Evolutionary conservation across 2,113 vertebrate species (phyloP).

Genomic region (Tamias sibiricus): DNA sequence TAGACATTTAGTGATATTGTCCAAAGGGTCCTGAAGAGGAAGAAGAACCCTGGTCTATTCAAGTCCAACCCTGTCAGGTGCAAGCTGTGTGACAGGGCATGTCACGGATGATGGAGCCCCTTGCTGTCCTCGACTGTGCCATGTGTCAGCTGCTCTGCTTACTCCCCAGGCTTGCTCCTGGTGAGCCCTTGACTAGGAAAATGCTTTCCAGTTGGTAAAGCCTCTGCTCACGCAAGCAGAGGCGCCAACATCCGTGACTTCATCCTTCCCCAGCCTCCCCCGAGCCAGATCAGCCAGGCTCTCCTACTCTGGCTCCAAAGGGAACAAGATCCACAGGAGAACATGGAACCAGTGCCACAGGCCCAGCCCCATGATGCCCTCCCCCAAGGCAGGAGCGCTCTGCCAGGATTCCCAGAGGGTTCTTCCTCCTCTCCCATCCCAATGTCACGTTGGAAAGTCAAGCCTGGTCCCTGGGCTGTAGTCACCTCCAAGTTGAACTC

Average conservation of each 20-base stretch:
- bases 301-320: not conserved
- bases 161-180: not conserved
- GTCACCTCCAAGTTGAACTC: conserved; percentile 70
- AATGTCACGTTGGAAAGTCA: conserved; percentile 55
- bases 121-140: not conserved
- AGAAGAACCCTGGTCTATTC: not conserved
- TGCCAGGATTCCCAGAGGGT: not conserved
- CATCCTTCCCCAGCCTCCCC: not conserved
- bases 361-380: not conserved
- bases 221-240: not conserved
- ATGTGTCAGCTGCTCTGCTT: not conserved
- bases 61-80: not conserved
- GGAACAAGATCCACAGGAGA: not conserved
- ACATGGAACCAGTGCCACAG: not conserved
- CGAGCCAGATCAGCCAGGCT: not conserved
- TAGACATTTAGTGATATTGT: not conserved
- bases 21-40: not conserved
- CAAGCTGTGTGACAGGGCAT: not conserved
- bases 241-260: not conserved
- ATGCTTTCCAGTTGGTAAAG: not conserved
- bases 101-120: rapidly evolving
- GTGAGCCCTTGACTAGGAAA: not conserved
- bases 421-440: not conserved
- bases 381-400: not conserved
- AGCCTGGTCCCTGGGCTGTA: conserved; percentile 25